These are phyloP conservation scores for Drosophila miranda DNA, from an alignment of 1,140 invertebrate species.

Conservation along the genomic window DNA sequence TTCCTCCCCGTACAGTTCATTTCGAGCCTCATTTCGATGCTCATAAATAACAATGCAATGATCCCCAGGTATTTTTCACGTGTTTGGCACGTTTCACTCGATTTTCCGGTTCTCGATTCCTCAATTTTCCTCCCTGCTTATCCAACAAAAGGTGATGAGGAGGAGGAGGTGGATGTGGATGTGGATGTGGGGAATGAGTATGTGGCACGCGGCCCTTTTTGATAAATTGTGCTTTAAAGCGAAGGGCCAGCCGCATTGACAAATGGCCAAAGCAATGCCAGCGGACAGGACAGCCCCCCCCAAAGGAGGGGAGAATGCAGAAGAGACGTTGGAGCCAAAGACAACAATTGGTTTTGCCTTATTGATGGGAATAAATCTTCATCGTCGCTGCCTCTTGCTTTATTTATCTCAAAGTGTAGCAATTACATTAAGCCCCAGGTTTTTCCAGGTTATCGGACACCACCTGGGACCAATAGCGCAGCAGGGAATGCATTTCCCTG, in stretches of 20 bases:
- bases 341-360: slow-evolving; percentile 41
- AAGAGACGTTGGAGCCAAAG: slow-evolving; percentile 14
- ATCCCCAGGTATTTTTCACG: slow-evolving; percentile 94
- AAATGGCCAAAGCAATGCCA: slow-evolving; percentile 63
- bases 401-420: slow-evolving; percentile 66
- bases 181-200: slow-evolving; percentile 29
- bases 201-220: slow-evolving; percentile 49
- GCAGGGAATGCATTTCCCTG: slow-evolving; percentile 47
- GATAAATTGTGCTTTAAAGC: slow-evolving; percentile 79
- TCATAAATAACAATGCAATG: slow-evolving; percentile 76
- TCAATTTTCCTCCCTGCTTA: slow-evolving; percentile 48
- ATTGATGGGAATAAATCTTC: slow-evolving; percentile 77
- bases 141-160: slow-evolving; percentile 18
- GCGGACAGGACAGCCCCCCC: slow-evolving; percentile 49
- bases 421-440: slow-evolving; percentile 64
- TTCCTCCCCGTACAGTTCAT: slow-evolving; percentile 28
- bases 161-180: background rate
- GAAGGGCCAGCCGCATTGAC: slow-evolving; percentile 57
- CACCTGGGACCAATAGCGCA: slow-evolving; percentile 50
- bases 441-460: slow-evolving; percentile 43
- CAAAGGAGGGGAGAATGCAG: background rate
- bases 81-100: slow-evolving; percentile 91
- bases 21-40: slow-evolving; percentile 71
- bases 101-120: slow-evolving; percentile 86
- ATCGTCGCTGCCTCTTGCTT: slow-evolving; percentile 56